Percentiles rank a stretch among this genome's conserved stretches.
Conservation (phyloP, 2,888 invertebrate species). For the Leptopterna dolabrata region DNA sequence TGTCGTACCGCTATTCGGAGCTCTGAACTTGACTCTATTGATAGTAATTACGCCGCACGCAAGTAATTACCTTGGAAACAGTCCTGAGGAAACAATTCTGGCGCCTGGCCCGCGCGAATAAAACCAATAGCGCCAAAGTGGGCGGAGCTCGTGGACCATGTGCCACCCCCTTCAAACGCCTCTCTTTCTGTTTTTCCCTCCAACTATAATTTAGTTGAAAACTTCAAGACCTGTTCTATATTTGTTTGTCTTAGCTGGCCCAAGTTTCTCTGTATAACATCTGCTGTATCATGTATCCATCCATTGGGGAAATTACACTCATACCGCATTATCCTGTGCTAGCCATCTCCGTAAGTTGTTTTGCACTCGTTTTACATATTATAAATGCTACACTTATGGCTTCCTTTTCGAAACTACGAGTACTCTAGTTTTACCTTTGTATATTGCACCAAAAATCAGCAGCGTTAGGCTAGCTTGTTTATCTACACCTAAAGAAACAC, state of each 20-base stretch:
- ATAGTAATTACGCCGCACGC: too few relatives aligned
- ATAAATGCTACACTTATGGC: too few relatives aligned
- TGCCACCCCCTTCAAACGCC: not conserved
- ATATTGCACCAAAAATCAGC: too few relatives aligned
- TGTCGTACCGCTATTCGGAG: too few relatives aligned
- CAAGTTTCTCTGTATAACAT: not conserved
- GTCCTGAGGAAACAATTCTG: constrained; percentile 22
- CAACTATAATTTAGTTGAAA: constrained; percentile 13
- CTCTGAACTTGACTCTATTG: too few relatives aligned
- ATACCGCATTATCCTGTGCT: too few relatives aligned
- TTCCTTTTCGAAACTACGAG: too few relatives aligned
- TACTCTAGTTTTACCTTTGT: too few relatives aligned
- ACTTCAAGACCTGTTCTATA: not conserved
- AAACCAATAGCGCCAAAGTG: constrained; percentile 31
- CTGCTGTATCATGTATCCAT: not conserved
- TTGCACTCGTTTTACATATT: too few relatives aligned
- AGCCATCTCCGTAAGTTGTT: too few relatives aligned
- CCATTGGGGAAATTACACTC: not conserved
- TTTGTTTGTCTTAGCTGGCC: not conserved
- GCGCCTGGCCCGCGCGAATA: constrained; percentile 16
- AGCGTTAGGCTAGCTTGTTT: too few relatives aligned
- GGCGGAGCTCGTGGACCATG: not conserved
- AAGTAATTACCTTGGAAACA: not conserved
- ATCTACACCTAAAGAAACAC: too few relatives aligned
- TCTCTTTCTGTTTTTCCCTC: constrained; percentile 27